Conservation (phyloP, 1,140 invertebrate species). For the Eubasilissa regina region DNA sequence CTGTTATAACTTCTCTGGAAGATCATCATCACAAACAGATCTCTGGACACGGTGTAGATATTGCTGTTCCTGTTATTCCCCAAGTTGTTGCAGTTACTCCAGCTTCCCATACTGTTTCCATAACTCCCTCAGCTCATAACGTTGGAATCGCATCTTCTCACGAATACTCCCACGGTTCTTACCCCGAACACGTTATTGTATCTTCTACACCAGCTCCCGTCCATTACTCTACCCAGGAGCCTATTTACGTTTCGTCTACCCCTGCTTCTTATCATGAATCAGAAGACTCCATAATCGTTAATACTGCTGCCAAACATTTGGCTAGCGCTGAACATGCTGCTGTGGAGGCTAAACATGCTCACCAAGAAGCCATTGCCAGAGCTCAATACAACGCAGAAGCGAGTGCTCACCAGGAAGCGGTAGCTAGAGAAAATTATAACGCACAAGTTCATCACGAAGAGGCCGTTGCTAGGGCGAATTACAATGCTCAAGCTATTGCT, state of each 20-base stretch:
- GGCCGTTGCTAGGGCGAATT: slow-evolving; percentile 43
- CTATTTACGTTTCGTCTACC: slow-evolving; percentile 57
- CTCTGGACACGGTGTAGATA: slow-evolving; percentile 41
- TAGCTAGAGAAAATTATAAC: slow-evolving; percentile 33
- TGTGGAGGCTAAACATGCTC: slow-evolving; percentile 50
- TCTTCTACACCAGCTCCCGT: slow-evolving; percentile 59
- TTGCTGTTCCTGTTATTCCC: slow-evolving; percentile 31
- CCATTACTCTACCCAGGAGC: slow-evolving; percentile 58
- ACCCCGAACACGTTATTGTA: slow-evolving; percentile 47
- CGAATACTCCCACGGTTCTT: slow-evolving; percentile 33
- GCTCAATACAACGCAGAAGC: slow-evolving; percentile 42
- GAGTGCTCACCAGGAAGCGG: slow-evolving; percentile 51
- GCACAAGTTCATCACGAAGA: slow-evolving; percentile 51
- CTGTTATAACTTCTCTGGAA: slow-evolving; percentile 65
- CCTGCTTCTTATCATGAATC: slow-evolving; percentile 56
- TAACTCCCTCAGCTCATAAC: slow-evolving; percentile 56
- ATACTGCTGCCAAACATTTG: slow-evolving; percentile 63
- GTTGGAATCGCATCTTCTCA: slow-evolving; percentile 45
- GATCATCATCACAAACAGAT: slow-evolving; percentile 56
- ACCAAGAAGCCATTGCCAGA: slow-evolving; percentile 51
- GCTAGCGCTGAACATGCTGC: slow-evolving; percentile 56
- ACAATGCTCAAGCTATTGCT: slow-evolving; percentile 38
- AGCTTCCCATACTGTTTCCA: slow-evolving; percentile 56
- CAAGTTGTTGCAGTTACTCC: slow-evolving; percentile 57
- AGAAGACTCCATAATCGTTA: slow-evolving; percentile 65